These are phyloP conservation scores for Noctua janthe DNA, from an alignment of 2,888 invertebrate species.

Conservation along the genomic window DNA sequence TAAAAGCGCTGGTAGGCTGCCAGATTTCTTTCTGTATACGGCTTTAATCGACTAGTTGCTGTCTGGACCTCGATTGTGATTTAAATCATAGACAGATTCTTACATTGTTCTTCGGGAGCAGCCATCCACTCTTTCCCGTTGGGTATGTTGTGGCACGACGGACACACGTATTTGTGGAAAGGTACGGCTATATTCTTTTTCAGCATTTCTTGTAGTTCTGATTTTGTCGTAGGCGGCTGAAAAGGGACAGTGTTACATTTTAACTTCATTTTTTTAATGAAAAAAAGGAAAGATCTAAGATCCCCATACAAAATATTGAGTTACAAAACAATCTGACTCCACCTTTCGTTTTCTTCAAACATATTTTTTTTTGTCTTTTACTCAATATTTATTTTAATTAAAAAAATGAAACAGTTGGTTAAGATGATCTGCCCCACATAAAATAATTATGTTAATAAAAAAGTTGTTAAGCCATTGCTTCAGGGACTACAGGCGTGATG, in stretches of 20 bases:
- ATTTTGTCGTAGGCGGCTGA: constrained; percentile 94
- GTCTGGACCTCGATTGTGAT: constrained; percentile 9
- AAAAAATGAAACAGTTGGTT: neutral
- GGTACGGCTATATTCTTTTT: constrained; percentile 95
- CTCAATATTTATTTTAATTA: neutral
- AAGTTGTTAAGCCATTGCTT: neutral
- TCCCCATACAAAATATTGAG: neutral
- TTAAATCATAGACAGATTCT: constrained; percentile 62
- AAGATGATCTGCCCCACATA: neutral
- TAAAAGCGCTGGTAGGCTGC: too few relatives aligned
- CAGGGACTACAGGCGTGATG: neutral
- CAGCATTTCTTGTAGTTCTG: constrained; percentile 93
- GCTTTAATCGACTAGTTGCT: neutral
- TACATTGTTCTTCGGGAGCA: constrained; percentile 92
- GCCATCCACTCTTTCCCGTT: constrained; percentile 96
- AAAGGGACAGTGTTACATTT: constrained; percentile 60
- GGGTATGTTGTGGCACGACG: constrained; percentile 97
- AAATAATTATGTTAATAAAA: neutral
- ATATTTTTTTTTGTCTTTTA: neutral
- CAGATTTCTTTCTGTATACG: too few relatives aligned
- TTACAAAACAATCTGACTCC: neutral
- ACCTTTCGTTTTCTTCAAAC: neutral
- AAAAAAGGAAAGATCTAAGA: neutral
- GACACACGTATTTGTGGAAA: constrained; percentile 97
- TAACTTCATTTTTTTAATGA: neutral